Base-by-base conservation (phyloP, 2,888 invertebrate genomes). In the Oeneis ivallda region DNA sequence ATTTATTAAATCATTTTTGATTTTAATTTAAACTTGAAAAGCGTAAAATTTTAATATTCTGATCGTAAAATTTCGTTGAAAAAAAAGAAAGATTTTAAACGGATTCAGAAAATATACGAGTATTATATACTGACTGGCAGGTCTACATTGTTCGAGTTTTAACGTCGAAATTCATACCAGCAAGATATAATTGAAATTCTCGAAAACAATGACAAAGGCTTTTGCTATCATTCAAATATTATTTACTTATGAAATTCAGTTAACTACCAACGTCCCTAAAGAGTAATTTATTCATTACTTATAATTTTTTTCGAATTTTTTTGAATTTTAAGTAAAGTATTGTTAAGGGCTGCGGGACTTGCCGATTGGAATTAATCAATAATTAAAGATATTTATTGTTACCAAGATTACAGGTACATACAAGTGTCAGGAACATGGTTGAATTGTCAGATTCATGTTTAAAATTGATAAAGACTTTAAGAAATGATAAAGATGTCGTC, bases 1-100 rank as follows among this genome's bases (percentile, higher is more conserved):
- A 67, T 62, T 61, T 52, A 61, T 61, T 61, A 52, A 61, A 61
- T 50, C 41, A 26, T 41, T 61, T 49, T 49, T 6, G 0, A 53
- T 34, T 17, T 49, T 45, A 58, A 45, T 58, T 58, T 26, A 58
- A 15, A 58, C n/a, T 32, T 60, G 9, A 56, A 56, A 49, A 60
- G 49, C 60, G 49, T 49, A 32, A 49, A 61, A 41, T 61, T 61
- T 52, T 61, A 61, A 61, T 52, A 52, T 49, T 39, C 59, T 13
- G 17, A 10, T 19, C 37, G 61, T 39, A 45, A 2, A 26, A n/a
- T 26, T 43, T n/a, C 9, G 11, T 58, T 5, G 19, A 7, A 58
- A 58, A 43, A 39, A 11, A 15, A n/a, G 3, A 34, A 39, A 19
- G 19, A 39, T 9, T 19, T 39, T 6, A 54, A 56, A 41, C 6